Percentiles rank a stretch among this genome's conserved stretches.
Conservation (phyloP, 2,888 invertebrate genomes). For the Agonopterix heracliana region DNA sequence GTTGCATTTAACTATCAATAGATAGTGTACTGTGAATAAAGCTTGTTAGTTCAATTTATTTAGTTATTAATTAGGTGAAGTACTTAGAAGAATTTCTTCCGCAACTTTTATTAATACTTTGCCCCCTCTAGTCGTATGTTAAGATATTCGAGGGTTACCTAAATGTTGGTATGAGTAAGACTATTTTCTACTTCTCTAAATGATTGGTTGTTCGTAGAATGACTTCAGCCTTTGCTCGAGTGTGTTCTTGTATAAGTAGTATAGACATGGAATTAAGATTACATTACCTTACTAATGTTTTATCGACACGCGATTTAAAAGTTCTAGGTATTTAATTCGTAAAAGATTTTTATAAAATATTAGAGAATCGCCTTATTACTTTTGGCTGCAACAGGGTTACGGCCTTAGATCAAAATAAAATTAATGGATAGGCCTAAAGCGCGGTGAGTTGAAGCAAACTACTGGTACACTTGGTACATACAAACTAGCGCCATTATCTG, state of each 20-base stretch:
- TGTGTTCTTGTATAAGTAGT: slow-evolving; percentile 14
- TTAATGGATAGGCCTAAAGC: too few species aligned
- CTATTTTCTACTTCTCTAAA: slow-evolving; percentile 2
- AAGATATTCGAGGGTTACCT: slow-evolving; percentile 18
- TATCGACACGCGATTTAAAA: too few species aligned
- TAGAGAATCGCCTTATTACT: too few species aligned
- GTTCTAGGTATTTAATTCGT: too few species aligned
- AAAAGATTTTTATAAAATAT: too few species aligned
- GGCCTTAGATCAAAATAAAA: too few species aligned
- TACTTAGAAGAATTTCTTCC: slow-evolving; percentile 22
- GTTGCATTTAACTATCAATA: slow-evolving; percentile 43
- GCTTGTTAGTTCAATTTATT: slow-evolving; percentile 9
- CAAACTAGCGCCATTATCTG: too few species aligned
- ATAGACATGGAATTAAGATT: too few species aligned
- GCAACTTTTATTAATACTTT: slow-evolving; percentile 16
- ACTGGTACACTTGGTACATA: too few species aligned
- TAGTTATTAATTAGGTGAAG: slow-evolving; percentile 11
- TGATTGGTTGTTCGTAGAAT: slow-evolving; percentile 8
- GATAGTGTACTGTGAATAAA: slow-evolving; percentile 1
- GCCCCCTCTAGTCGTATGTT: slow-evolving; percentile 38
- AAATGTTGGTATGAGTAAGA: slow-evolving; percentile 12
- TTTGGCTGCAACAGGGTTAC: too few species aligned
- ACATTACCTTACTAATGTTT: too few species aligned
- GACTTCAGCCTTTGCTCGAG: slow-evolving; percentile 16
- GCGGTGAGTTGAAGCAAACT: too few species aligned